phyloP scores from a whole-genome alignment of 2,888 invertebrate species.

The Cheilosia urbana region DNA sequence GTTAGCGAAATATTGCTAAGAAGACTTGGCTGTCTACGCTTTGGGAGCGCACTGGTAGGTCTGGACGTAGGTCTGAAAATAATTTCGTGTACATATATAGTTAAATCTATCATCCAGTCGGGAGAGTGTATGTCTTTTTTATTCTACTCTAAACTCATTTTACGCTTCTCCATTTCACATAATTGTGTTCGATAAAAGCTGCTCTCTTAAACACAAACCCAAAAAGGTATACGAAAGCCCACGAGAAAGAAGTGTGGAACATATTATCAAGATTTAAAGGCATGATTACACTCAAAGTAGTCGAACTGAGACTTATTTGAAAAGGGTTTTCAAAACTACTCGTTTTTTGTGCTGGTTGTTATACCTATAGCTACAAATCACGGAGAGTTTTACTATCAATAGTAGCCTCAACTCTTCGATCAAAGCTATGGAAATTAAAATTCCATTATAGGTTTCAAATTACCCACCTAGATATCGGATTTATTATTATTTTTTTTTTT shows the following conservation, averaged over 20 bases:
- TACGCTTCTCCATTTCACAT: not conserved
- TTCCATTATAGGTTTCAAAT: constrained; percentile 17
- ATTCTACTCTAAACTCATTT: not conserved
- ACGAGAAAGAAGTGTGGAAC: not conserved
- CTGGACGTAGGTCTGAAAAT: constrained; percentile 35
- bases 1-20: constrained; percentile 34
- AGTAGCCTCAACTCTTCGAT: no score
- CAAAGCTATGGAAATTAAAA: not conserved
- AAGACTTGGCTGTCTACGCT: constrained; percentile 9
- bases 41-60: not conserved
- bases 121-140: constrained; percentile 6
- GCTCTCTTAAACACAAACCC: not conserved
- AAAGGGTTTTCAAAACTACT: no score
- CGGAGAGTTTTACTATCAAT: no score
- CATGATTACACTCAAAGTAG: no score
- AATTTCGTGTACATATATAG: constrained; percentile 15
- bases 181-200: not conserved
- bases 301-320: no score
- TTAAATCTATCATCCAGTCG: constrained; percentile 41
- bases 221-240: no score
- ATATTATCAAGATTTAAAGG: not conserved
- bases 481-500: not conserved
- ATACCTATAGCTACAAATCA: no score
- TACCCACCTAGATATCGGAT: not conserved
- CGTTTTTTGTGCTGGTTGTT: no score